Evolutionary conservation across 2,797 vertebrate species (phyloP), one percentile per base, ranked within the genome.

Genomic region (Geotrypetes seraphini): DNA sequence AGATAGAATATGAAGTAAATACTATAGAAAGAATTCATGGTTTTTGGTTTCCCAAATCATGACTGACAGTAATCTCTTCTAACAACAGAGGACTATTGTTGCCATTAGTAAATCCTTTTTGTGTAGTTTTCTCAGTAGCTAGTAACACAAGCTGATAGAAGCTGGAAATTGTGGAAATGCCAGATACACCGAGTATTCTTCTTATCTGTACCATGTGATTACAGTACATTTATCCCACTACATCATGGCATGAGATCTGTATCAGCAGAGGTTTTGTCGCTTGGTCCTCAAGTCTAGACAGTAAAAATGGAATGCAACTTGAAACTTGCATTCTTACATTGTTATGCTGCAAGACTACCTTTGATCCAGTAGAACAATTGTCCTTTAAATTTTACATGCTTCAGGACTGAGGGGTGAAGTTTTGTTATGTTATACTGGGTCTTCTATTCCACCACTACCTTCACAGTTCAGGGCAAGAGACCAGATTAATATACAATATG

Each of bases 1-100:
- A 46, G 47, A 39, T 26, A 46, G 47, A 74, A 70, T 79, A 73
- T 75, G 79, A 74, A 79, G 75, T 71, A 75, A 77, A 83, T 75
- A 63, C 49, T 43, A 65, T 66, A 53, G 65, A 69, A 69, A 64
- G 47, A 63, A 44, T 57, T 60, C 50, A 43, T 31, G 31, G 39
- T 63, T 69, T 65, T 54, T 51, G 22, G 50, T 64, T 67, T 63
- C 53, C 41, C 62, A 33, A 26, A 41, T 30, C 60, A 50, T 69
- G 56, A 73, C 20, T 75, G 66, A 71, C 57, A 67, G 53, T 75
- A 79, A 83, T 81, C 64, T 50, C 34, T 37, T 60, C 43, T 49
- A 61, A 75, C 59, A 69, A 70, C 70, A 48, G 48, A 54, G 47
- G 40, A 63, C 72, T 78, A 48, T 67, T 78, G 49, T 68, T 79